phyloP scores from a whole-genome alignment of 2,113 vertebrate species.

The Cercocebus atys region DNA sequence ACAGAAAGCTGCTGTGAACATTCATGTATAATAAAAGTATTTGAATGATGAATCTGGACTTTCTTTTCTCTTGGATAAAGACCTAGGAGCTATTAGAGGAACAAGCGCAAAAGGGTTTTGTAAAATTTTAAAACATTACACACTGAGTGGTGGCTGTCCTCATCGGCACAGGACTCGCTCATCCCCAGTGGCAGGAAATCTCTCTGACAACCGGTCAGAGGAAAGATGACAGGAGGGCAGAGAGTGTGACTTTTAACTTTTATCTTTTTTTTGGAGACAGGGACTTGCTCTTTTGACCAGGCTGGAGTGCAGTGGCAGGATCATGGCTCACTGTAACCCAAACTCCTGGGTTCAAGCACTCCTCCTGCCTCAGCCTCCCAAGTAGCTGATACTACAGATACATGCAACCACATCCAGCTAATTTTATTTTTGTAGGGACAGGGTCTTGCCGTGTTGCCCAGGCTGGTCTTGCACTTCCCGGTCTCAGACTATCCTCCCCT shows the following conservation, averaged over 20 bases:
- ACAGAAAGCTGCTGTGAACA: neutral
- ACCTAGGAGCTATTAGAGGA: neutral
- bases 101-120: neutral
- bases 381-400: no score
- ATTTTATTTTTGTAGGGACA: no score
- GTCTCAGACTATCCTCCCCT: no score
- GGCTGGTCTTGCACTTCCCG: no score
- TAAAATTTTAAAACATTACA: neutral
- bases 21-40: neutral
- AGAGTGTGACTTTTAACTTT: neutral
- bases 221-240: neutral
- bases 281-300: no score
- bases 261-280: neutral
- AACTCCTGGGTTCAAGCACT: no score
- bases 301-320: no score
- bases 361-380: no score
- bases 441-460: no score
- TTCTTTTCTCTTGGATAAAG: neutral
- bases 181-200: neutral
- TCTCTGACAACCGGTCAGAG: neutral
- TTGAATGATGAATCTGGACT: neutral
- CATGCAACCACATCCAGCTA: no score
- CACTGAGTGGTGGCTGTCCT: neutral
- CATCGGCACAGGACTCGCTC: accelerated
- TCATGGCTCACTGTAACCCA: no score